Evolutionary conservation across 2,888 invertebrate species (phyloP).

Genomic region (Xanthostigma xanthostigma): DNA sequence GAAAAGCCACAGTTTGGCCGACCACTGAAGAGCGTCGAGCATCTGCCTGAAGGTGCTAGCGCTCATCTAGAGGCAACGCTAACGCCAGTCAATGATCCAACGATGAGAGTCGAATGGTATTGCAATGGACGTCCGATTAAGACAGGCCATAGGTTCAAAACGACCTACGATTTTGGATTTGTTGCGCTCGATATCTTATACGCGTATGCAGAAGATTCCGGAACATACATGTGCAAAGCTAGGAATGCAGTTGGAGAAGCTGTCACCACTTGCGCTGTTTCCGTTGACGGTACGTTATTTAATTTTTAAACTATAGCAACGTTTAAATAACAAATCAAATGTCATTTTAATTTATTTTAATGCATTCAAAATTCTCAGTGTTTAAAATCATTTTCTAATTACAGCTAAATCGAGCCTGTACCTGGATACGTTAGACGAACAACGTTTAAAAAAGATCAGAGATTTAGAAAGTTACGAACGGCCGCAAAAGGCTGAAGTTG

Average conservation of each 20-base stretch:
- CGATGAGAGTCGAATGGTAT: constrained; percentile 98
- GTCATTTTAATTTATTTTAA: constrained; percentile 2
- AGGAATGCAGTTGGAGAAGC: constrained; percentile 92
- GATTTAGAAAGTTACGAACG: constrained; percentile 70
- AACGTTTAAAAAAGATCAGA: constrained; percentile 75
- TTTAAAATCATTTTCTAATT: constrained; percentile 17
- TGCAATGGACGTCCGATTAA: constrained; percentile 88
- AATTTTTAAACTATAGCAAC: background rate
- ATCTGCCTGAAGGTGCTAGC: constrained; percentile 71
- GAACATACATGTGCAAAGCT: constrained; percentile 93
- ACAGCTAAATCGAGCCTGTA: constrained; percentile 69
- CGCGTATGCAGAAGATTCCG: constrained; percentile 92
- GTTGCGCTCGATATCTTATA: constrained; percentile 93
- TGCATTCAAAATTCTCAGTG: background rate
- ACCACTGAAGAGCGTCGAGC: constrained; percentile 69
- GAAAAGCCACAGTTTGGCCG: constrained; percentile 85
- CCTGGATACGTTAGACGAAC: constrained; percentile 81
- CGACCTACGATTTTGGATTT: constrained; percentile 93
- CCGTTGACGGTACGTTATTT: constrained; percentile 56
- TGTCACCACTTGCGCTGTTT: constrained; percentile 79
- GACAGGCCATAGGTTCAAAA: constrained; percentile 89
- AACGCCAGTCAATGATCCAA: constrained; percentile 94
- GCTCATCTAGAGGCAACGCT: constrained; percentile 90
- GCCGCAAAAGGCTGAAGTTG: constrained; percentile 58
- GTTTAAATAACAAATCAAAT: constrained; percentile 1